Evolutionary conservation across 2,113 vertebrate genomes (phyloP).

Genomic region (Amia ocellicauda): DNA sequence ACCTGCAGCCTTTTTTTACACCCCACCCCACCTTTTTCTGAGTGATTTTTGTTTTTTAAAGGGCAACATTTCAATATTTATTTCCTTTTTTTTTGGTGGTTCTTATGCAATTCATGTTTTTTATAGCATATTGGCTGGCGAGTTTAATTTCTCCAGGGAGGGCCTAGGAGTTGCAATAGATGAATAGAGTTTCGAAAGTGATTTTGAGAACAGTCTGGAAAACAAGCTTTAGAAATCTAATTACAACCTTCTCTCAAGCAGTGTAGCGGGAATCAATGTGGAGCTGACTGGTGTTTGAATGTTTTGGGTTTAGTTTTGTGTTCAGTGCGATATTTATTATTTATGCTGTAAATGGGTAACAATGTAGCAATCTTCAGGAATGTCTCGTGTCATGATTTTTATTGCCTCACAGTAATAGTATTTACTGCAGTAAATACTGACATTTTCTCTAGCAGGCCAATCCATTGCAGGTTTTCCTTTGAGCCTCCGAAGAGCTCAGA

Average conservation of each 20-base stretch:
- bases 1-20: no score
- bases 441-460: no score
- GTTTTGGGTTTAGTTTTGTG: constrained; percentile 38
- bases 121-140: constrained; percentile 36
- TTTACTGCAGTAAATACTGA: background rate
- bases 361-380: background rate
- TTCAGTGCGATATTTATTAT: constrained; percentile 27
- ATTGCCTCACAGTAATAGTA: no score
- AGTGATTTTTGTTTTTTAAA: no score
- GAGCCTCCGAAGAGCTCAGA: no score
- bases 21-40: no score
- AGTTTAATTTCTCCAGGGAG: constrained; percentile 40
- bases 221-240: constrained; percentile 38
- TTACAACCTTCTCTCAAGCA: constrained; percentile 36
- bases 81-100: constrained; percentile 17
- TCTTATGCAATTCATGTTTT: constrained; percentile 26
- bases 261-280: constrained; percentile 22
- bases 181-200: constrained; percentile 37
- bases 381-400: background rate
- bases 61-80: background rate
- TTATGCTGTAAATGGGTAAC: constrained; percentile 33
- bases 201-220: constrained; percentile 43
- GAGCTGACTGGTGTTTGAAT: constrained; percentile 38
- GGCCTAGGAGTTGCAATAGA: constrained; percentile 26
- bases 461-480: no score